phyloP scores from a whole-genome alignment of 2,113 vertebrate species.

The Engraulis encrasicolus region DNA sequence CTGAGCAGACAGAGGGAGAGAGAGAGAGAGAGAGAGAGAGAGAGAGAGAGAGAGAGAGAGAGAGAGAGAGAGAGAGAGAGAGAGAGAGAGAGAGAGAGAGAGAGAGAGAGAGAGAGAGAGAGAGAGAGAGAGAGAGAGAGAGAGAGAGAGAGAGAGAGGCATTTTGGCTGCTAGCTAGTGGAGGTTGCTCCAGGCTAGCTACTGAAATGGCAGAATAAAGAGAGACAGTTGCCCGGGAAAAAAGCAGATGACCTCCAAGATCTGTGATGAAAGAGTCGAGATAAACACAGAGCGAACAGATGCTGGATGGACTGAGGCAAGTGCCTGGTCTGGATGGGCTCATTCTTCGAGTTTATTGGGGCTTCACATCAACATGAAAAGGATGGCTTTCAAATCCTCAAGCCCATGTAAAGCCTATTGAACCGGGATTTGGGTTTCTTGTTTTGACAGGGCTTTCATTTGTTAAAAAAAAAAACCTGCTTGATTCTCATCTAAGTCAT shows the following conservation, averaged over 20 bases:
- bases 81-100: neutral
- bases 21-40: neutral
- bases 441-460: no score
- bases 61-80: neutral
- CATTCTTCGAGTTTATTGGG: neutral
- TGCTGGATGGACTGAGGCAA: neutral
- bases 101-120: neutral
- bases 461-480: no score
- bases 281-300: neutral
- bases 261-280: neutral
- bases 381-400: neutral
- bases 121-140: no score
- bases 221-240: neutral
- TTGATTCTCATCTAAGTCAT: no score
- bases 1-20: neutral
- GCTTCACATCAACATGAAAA: neutral
- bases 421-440: no score
- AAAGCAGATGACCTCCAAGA: conserved; percentile 8
- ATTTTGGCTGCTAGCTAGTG: neutral
- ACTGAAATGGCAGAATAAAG: neutral
- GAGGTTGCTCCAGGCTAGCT: neutral
- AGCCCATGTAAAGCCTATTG: neutral
- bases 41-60: neutral
- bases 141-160: neutral
- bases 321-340: neutral